phyloP scores from a whole-genome alignment of 2,113 vertebrate genomes.

The Ancistrus triradiatus region DNA sequence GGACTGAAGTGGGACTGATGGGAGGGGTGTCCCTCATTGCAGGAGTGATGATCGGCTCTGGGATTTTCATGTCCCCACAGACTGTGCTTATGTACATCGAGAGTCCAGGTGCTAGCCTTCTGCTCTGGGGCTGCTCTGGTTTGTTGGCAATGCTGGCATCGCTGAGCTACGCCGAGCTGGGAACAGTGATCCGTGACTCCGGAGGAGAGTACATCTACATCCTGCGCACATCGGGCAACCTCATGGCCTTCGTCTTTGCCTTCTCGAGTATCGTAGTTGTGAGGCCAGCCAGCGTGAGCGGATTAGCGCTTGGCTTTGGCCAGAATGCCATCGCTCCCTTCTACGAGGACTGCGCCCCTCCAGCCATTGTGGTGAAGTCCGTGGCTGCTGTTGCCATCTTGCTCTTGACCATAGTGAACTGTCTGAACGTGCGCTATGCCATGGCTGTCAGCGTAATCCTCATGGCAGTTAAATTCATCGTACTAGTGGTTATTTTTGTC shows the following conservation, averaged over 20 bases:
- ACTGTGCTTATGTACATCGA: conserved; percentile 70
- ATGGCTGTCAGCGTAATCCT: conserved; percentile 67
- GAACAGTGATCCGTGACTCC: conserved; percentile 76
- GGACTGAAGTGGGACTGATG: conserved; percentile 63
- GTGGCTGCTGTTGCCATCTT: conserved; percentile 72
- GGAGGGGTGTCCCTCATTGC: conserved; percentile 74
- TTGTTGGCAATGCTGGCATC: conserved; percentile 72
- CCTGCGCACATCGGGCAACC: conserved; percentile 73
- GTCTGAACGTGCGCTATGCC: conserved; percentile 68
- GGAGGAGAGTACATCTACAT: conserved; percentile 86
- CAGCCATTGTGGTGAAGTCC: conserved; percentile 62
- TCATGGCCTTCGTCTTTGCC: conserved; percentile 76
- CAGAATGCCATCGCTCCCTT: conserved; percentile 73
- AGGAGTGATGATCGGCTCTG: conserved; percentile 79
- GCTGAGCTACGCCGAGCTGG: conserved; percentile 80
- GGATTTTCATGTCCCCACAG: conserved; percentile 73
- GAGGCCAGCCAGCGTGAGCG: conserved; percentile 70
- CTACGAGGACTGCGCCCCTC: conserved; percentile 70
- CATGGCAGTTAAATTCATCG: conserved; percentile 66
- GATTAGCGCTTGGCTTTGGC: conserved; percentile 75
- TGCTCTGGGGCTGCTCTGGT: conserved; percentile 75
- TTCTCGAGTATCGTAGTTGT: conserved; percentile 75
- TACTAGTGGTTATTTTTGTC: conserved; percentile 63
- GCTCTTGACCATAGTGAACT: conserved; percentile 66
- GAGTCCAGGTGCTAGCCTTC: conserved; percentile 77